Base-by-base conservation (phyloP, 92 coral and sea anemone species). In the Palythoa grandis region DNA sequence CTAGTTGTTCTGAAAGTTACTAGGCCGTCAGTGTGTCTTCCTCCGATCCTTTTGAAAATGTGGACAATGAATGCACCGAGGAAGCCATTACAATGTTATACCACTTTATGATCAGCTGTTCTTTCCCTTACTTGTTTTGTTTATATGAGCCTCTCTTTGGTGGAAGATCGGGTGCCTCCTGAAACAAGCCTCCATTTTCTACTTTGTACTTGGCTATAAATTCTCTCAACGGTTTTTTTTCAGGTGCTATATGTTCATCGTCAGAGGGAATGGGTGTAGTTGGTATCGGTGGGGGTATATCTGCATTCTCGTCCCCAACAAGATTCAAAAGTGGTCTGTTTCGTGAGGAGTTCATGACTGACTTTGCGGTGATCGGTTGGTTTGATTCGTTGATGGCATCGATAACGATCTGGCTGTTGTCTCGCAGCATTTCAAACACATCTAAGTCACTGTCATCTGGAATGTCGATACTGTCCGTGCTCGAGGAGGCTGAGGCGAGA, bases 231-330 rank as follows among this genome's bases (percentile, higher is more conserved):
- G 95, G 95, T 52, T 88, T 91, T 71, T 83, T 87, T 24, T 87
- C 78, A 3, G 88, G 94, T 9, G 86, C 84, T 22, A 86, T 90
- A 29, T 76, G 86, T 11, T 96, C 98, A 43, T 94, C 98, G 74
- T 95, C 99, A 53, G 98, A 95, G 53, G 99, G 99, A 50, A 96
- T 84, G 60, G 99, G 97, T 38, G 98, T 95, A 70, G 97, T 95
- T 17, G 98, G 99, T 72, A 96, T 50, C 4, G 99, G 98, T 1
- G 99, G 99, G n/a, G 98, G 97, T 11, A 87, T 91, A 76, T 88
- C 97, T 4, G 92, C 57, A 56, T 39, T 87, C 48, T 86, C 86
- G 12, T 78, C 92, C 48, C 72, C 82, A 53, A 22, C 85, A 16
- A 71, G 13, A 40, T 71, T 66, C 54, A 72, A 43, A 48, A 24